Evolutionary conservation across 2,888 invertebrate species (phyloP).

Genomic region (Ophion slaviceki): DNA sequence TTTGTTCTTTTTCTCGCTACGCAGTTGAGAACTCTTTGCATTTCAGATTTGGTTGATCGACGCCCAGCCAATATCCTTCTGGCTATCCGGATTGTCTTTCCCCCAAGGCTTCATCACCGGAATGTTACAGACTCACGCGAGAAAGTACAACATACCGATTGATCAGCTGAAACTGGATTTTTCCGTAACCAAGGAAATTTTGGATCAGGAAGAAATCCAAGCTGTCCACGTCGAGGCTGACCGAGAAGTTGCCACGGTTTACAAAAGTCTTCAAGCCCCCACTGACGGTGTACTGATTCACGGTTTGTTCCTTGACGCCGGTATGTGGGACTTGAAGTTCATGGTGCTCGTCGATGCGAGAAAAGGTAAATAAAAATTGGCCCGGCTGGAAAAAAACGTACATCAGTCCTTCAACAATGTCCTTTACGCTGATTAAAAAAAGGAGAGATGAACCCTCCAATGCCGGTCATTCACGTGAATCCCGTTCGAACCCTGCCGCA

Average conservation of each 20-base stretch:
- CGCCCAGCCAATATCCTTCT: slow-evolving; percentile 92
- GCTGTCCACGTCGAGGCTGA: slow-evolving; percentile 80
- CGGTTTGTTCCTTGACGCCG: slow-evolving; percentile 94
- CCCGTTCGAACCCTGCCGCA: slow-evolving; percentile 87
- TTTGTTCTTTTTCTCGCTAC: slow-evolving; percentile 10
- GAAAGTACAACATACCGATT: slow-evolving; percentile 93
- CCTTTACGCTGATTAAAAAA: not conserved
- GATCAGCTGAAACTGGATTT: slow-evolving; percentile 94
- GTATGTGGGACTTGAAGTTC: slow-evolving; percentile 90
- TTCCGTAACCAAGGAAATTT: slow-evolving; percentile 84
- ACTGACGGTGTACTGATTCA: slow-evolving; percentile 90
- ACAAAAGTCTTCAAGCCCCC: slow-evolving; percentile 85
- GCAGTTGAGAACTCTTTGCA: not conserved
- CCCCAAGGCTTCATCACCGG: slow-evolving; percentile 97
- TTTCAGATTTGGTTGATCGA: slow-evolving; percentile 88
- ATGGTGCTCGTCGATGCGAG: slow-evolving; percentile 91
- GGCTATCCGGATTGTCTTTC: slow-evolving; percentile 97
- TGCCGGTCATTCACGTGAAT: slow-evolving; percentile 89
- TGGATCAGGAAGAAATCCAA: slow-evolving; percentile 89
- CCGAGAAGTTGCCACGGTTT: slow-evolving; percentile 83
- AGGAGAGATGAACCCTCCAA: slow-evolving; percentile 90
- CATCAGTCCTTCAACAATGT: not conserved
- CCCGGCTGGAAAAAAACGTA: not conserved
- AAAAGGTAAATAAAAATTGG: slow-evolving; percentile 85
- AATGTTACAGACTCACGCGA: slow-evolving; percentile 94